phyloP scores from a whole-genome alignment of 2,888 invertebrate species.

The Harmothoe impar region DNA sequence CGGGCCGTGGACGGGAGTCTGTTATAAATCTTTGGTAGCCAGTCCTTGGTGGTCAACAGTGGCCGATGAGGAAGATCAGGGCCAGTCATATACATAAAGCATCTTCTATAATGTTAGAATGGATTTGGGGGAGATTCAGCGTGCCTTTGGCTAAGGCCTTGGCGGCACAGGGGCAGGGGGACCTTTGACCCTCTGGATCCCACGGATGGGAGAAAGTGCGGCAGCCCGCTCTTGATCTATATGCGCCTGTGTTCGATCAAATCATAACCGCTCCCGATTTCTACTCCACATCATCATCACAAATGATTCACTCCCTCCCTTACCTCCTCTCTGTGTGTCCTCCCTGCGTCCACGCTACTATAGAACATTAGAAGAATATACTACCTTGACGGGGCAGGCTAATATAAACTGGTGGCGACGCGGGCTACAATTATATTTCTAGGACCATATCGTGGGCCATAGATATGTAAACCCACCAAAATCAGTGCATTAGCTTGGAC shows the following conservation, averaged over 20 bases:
- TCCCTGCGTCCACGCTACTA: too few species aligned
- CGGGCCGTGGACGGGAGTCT: not conserved
- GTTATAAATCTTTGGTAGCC: not conserved
- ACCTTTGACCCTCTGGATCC: not conserved
- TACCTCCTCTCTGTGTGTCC: not conserved
- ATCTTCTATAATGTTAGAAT: slow-evolving; percentile 34
- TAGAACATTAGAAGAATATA: not conserved
- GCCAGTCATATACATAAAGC: slow-evolving; percentile 31
- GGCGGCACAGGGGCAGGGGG: not conserved
- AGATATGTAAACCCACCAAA: too few species aligned
- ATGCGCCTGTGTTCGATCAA: not conserved
- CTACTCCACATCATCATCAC: slow-evolving; percentile 21
- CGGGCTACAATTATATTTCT: too few species aligned
- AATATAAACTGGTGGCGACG: too few species aligned
- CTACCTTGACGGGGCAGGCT: too few species aligned
- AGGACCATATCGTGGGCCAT: too few species aligned
- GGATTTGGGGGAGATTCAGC: not conserved
- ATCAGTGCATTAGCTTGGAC: too few species aligned
- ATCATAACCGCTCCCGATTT: not conserved
- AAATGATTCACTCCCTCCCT: not conserved
- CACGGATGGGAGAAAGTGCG: not conserved
- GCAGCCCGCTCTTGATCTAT: not conserved
- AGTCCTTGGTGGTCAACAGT: slow-evolving; percentile 33
- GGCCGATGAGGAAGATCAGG: not conserved
- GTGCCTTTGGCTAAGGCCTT: not conserved